Conservation (phyloP, 2,113 vertebrate species). For the Cheirogaleus medius region DNA sequence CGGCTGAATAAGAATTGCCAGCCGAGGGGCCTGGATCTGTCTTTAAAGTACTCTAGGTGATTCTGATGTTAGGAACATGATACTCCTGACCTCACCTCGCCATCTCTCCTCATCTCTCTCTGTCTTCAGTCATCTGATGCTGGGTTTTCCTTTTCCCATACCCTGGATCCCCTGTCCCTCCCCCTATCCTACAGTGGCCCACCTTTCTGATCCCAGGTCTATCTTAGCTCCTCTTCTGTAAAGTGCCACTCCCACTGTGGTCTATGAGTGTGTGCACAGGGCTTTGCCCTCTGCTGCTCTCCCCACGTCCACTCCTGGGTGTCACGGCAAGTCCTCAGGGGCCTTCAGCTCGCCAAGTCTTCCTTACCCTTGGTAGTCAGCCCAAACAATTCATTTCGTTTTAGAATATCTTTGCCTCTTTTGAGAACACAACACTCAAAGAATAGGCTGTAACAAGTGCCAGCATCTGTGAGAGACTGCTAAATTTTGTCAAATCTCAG, state of each 20-base stretch:
- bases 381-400: not conserved
- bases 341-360: not conserved
- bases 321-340: not conserved
- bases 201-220: too few species aligned
- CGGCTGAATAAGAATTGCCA: not conserved
- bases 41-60: not conserved
- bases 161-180: not conserved
- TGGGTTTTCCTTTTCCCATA: not conserved
- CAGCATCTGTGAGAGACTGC: not conserved
- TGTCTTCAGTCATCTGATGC: not conserved
- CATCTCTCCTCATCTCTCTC: not conserved
- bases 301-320: not conserved
- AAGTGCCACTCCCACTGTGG: not conserved
- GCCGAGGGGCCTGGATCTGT: not conserved
- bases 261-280: not conserved
- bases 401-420: constrained; percentile 1
- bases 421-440: not conserved
- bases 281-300: not conserved
- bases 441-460: not conserved
- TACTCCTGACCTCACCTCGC: not conserved
- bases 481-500: not conserved
- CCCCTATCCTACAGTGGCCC: rapidly evolving
- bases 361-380: not conserved
- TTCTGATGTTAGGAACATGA: too few species aligned
- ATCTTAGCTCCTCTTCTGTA: not conserved